Base-by-base conservation (phyloP, 1,140 invertebrate genomes). In the Telenomus remus region DNA sequence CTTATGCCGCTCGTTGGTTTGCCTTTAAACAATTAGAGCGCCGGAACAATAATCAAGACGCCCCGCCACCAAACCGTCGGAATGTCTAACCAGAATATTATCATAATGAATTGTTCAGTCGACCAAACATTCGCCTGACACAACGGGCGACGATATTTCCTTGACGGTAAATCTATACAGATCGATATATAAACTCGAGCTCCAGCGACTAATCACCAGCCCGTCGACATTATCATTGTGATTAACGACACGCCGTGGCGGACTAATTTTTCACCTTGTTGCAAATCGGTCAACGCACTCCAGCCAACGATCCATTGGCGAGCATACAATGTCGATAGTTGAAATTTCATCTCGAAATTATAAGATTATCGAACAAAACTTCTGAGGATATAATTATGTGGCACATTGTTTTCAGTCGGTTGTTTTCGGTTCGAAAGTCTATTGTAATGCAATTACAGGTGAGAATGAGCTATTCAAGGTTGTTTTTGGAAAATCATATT, bases 121-220 rank as follows among this genome's bases (percentile, higher is more conserved):
- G 54, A 61, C 51, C 48, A 43, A 64, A 56, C 49, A 59, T 64
- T 64, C 53, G 43, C 54, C 47, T 54, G 60, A 72, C 60, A 63
- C 9, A 9, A 43, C 60, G 11, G 42, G 46, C 60, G 33, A 34
- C 43, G 48, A 59, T 53, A 72, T 65, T 72, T 72, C 60, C 69
- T 72, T 60, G 46, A 55, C 55, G 48, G 69, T 72, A 72, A 72
- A 72, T 72, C 69, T 72, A 53, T 64, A 72, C 69, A 59, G 69
- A 59, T 72, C 69, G 48, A 72, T 72, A 59, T 72, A 72, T 64
- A 59, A 72, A 72, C 51, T 59, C 59, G 42, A 53, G 35, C 55
- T 55, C 27, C 46, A 51, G 55, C 16, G 37, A 56, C 61, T 68
- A 74, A 74, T 74, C 50, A 68, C 39, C 35, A 46, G 15, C 56